Conservation (phyloP, 2,797 vertebrate genomes). For the Cossypha caffra region DNA sequence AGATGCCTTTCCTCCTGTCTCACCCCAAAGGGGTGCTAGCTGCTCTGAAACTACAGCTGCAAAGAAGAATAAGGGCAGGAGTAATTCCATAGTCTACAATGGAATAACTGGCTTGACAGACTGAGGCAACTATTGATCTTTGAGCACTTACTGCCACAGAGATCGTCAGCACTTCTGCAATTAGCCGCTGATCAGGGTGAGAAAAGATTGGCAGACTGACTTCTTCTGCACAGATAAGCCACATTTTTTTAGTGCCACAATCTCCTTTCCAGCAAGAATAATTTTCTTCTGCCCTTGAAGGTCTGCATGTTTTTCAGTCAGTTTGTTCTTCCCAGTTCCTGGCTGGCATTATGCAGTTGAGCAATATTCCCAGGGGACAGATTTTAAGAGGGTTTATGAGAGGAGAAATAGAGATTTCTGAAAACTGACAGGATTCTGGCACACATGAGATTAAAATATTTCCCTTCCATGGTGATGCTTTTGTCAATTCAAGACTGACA, state of each 20-base stretch:
- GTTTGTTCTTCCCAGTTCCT: not conserved
- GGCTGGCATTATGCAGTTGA: not conserved
- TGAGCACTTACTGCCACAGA: accelerated
- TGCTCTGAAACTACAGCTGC: not conserved
- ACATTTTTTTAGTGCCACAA: not conserved
- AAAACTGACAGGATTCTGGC: constrained; percentile 45
- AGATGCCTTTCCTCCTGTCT: not conserved
- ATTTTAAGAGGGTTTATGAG: constrained; percentile 10
- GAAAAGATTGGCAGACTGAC: not conserved
- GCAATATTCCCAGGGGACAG: not conserved
- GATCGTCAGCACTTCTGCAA: not conserved
- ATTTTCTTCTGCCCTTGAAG: constrained; percentile 6
- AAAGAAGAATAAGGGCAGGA: not conserved
- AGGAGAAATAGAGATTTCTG: constrained; percentile 49
- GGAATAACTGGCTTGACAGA: not conserved
- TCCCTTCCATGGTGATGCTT: not conserved
- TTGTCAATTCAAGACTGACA: constrained; percentile 39
- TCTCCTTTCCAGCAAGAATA: constrained; percentile 1
- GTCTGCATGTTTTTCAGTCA: not conserved
- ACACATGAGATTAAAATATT: constrained; percentile 42
- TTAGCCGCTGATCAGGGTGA: not conserved
- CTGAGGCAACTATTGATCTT: not conserved
- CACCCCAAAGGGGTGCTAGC: not conserved
- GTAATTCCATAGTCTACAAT: not conserved
- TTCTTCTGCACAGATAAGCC: not conserved